These are phyloP conservation scores for Drosophila punjabiensis DNA, from an alignment of 1,140 invertebrate species.

Conservation along the genomic window DNA sequence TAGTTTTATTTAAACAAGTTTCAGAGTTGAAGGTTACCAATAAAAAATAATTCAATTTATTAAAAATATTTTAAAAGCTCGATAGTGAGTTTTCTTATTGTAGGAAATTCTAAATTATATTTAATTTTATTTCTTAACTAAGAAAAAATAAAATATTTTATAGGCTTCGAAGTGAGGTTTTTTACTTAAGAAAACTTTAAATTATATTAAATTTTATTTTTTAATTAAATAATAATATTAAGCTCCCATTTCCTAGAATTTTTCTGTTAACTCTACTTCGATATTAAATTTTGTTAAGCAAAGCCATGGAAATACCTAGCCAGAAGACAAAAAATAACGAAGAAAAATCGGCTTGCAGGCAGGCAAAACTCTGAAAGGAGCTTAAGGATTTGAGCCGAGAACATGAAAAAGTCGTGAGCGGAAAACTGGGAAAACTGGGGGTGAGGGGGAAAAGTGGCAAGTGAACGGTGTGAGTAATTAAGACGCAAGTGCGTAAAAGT, in stretches of 20 bases:
- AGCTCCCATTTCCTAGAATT: background rate
- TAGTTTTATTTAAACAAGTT: background rate
- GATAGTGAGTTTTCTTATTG: background rate
- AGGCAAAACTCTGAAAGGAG: slow-evolving; percentile 49
- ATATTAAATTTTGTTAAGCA: background rate
- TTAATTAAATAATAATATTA: no score
- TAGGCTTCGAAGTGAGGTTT: background rate
- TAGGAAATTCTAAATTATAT: background rate
- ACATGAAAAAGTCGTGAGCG: slow-evolving; percentile 17
- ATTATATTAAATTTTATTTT: background rate
- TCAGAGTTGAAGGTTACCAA: background rate
- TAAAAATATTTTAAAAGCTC: background rate
- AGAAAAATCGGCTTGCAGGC: slow-evolving; percentile 27
- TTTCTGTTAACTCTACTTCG: background rate
- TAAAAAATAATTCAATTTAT: background rate
- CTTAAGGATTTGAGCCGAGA: slow-evolving; percentile 65
- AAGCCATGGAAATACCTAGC: slow-evolving; percentile 7
- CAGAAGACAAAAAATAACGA: background rate
- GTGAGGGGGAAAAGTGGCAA: background rate
- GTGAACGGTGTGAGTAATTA: slow-evolving; percentile 68
- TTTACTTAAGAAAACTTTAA: background rate
- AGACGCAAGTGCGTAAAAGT: slow-evolving; percentile 68
- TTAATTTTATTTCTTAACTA: no score
- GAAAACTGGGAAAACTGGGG: background rate
- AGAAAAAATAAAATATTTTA: background rate